Evolutionary conservation across 2,888 invertebrate genomes (phyloP).

Genomic region (Choreutis nemorana): DNA sequence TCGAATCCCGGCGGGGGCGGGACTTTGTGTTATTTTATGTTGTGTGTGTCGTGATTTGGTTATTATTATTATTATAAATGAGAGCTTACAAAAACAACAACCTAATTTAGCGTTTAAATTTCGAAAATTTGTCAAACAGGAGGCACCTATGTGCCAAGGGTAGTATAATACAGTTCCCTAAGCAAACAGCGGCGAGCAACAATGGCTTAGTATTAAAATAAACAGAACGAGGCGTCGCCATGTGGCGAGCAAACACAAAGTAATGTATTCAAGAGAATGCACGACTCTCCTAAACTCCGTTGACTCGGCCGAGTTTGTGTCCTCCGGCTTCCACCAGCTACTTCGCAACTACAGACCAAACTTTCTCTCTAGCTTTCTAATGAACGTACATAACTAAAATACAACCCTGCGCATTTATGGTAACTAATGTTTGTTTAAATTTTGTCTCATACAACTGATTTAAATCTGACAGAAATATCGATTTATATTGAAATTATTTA

Average conservation of each 20-base stretch:
- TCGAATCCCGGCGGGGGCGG: no score
- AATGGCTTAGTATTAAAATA: conserved; percentile 64
- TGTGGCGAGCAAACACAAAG: conserved; percentile 49
- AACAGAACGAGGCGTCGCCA: conserved; percentile 50
- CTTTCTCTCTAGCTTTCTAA: background rate
- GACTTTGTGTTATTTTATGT: no score
- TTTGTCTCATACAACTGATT: no score
- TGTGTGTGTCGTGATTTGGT: no score
- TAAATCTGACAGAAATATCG: no score
- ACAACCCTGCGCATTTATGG: no score
- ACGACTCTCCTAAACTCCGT: conserved; percentile 1
- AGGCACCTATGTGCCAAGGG: conserved; percentile 36
- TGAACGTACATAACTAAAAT: background rate
- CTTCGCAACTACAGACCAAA: conserved; percentile 5
- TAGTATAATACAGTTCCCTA: conserved; percentile 47
- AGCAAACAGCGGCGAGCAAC: conserved; percentile 49
- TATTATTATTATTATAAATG: no score
- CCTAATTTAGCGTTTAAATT: no score
- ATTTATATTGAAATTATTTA: no score
- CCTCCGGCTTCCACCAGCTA: conserved; percentile 6
- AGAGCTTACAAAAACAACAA: no score
- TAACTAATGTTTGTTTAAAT: no score
- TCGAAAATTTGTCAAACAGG: conserved; percentile 17
- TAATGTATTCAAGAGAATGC: conserved; percentile 52
- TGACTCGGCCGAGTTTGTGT: no score